Conservation (phyloP, 2,113 vertebrate genomes). For the Emydocephalus ijimae region DNA sequence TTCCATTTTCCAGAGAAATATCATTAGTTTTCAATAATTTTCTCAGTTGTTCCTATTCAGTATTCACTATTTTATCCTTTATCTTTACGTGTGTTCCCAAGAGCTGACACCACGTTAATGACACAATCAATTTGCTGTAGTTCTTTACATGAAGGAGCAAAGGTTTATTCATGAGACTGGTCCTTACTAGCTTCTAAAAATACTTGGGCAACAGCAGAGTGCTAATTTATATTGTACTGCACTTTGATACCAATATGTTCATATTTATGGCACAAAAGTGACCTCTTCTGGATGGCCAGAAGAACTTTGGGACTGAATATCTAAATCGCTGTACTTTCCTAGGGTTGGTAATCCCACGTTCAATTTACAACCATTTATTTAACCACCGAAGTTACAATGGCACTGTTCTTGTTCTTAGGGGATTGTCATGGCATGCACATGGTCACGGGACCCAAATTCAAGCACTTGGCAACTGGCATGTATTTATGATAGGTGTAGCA, state of each 20-base stretch:
- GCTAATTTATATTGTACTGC: neutral
- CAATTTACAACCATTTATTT: neutral
- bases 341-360: neutral
- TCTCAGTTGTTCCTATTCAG: neutral
- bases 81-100: neutral
- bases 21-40: neutral
- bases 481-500: neutral
- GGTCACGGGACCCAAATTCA: neutral
- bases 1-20: neutral
- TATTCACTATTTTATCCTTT: neutral
- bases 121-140: neutral
- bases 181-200: neutral
- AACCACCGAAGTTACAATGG: neutral
- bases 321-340: neutral
- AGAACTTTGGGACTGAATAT: neutral
- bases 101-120: neutral
- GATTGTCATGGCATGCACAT: neutral
- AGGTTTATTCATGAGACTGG: neutral
- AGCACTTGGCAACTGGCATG: neutral
- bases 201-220: neutral
- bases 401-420: neutral
- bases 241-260: neutral
- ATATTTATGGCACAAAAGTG: conserved; percentile 21
- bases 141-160: neutral
- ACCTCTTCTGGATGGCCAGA: conserved; percentile 20